These are phyloP conservation scores for Pocota personata DNA, from an alignment of 2,888 invertebrate species.

Conservation along the genomic window DNA sequence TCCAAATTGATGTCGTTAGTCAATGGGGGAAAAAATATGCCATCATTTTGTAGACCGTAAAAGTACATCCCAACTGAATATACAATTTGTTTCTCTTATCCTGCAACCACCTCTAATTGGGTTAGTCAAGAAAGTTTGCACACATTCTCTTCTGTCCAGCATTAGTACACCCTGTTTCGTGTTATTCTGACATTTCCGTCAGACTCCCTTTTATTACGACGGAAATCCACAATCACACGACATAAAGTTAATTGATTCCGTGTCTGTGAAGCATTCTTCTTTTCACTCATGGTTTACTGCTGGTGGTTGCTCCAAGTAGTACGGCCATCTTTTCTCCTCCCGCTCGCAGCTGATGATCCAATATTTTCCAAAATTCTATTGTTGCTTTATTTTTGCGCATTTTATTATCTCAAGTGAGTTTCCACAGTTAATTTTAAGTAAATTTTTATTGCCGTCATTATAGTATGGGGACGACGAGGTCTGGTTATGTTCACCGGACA, in stretches of 20 bases:
- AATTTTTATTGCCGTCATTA: slow-evolving; percentile 55
- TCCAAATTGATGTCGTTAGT: not conserved
- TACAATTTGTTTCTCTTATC: not conserved
- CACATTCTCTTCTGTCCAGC: not conserved
- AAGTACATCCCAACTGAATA: not conserved
- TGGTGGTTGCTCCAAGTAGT: not conserved
- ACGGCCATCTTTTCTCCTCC: not conserved
- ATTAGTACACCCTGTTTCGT: slow-evolving; percentile 10
- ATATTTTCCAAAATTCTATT: slow-evolving; percentile 54
- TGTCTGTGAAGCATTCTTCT: slow-evolving; percentile 64
- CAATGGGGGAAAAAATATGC: not conserved
- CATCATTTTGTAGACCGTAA: slow-evolving; percentile 4
- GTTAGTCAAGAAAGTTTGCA: slow-evolving; percentile 45
- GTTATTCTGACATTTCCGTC: slow-evolving; percentile 46
- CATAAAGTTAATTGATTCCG: slow-evolving; percentile 73
- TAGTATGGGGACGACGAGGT: not conserved
- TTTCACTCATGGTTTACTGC: not conserved
- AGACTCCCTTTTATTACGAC: slow-evolving; percentile 19
- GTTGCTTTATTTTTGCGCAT: slow-evolving; percentile 33
- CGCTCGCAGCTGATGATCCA: slow-evolving; percentile 5
- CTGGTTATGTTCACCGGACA: slow-evolving; percentile 57
- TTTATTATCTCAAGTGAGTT: slow-evolving; percentile 64
- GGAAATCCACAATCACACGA: slow-evolving; percentile 71
- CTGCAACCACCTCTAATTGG: slow-evolving; percentile 22
- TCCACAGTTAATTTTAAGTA: slow-evolving; percentile 55